Conservation (phyloP, 2,888 invertebrate species). For the Synergus gifuensis region DNA sequence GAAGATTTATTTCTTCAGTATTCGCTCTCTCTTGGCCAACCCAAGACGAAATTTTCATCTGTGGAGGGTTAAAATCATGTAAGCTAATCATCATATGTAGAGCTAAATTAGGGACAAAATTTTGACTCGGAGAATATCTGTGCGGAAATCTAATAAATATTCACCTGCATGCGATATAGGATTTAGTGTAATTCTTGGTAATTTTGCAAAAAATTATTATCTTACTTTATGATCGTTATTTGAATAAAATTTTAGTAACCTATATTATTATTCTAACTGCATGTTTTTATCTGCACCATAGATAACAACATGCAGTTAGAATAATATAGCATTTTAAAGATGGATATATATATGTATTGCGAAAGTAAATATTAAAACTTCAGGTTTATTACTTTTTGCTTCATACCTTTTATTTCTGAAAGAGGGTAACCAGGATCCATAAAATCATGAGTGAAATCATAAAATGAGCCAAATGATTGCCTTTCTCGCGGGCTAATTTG, state of each 20-base stretch:
- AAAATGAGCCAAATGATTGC: neutral
- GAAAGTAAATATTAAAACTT: neutral
- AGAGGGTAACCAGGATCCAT: neutral
- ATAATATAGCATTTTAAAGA: neutral
- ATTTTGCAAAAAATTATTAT: neutral
- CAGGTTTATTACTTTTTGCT: neutral
- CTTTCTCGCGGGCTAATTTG: conserved; percentile 8
- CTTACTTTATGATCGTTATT: neutral
- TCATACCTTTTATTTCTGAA: neutral
- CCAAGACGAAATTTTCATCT: no score
- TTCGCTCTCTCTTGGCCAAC: no score
- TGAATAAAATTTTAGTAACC: neutral
- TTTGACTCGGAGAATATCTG: no score
- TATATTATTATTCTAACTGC: neutral
- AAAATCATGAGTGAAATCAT: conserved; percentile 9
- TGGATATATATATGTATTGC: neutral
- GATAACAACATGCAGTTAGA: neutral
- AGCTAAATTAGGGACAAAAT: no score
- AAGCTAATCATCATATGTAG: no score
- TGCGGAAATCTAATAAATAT: no score
- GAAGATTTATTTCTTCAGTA: no score
- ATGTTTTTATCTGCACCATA: neutral
- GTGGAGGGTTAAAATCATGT: no score
- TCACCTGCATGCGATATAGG: no score
- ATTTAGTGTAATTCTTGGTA: no score